Conservation (phyloP, 1,140 invertebrate species). For the Pogonomyrmex californicus region DNA sequence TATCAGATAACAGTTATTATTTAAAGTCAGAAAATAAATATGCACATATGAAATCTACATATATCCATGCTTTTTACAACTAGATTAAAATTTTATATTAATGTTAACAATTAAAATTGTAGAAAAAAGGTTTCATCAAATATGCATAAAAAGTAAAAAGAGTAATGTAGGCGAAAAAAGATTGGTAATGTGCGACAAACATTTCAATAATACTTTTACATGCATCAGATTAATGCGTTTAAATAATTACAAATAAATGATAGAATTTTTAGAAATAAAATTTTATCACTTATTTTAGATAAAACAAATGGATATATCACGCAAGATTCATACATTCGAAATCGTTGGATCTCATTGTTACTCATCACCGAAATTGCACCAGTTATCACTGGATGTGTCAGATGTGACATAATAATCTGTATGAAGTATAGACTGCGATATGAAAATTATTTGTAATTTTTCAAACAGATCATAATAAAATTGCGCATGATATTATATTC, state of each 20-base stretch:
- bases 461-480: constrained; percentile 29
- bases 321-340: constrained; percentile 13
- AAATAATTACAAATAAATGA: neutral
- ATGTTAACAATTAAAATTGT: constrained; percentile 7
- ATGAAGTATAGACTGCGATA: constrained; percentile 19
- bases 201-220: neutral
- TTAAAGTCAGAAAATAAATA: neutral
- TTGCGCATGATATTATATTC: constrained; percentile 12
- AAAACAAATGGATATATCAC: neutral
- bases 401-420: constrained; percentile 38
- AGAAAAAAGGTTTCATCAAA: constrained; percentile 5
- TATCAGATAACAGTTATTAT: neutral
- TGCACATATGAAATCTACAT: neutral
- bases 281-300: neutral
- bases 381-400: neutral
- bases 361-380: constrained; percentile 40
- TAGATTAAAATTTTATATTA: neutral
- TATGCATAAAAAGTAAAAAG: constrained; percentile 4
- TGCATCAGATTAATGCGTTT: neutral
- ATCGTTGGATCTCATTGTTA: neutral
- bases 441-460: constrained; percentile 48
- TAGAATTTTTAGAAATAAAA: constrained; percentile 32
- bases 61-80: neutral
- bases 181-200: neutral
- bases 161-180: neutral